Evolutionary conservation across 1,140 invertebrate species (phyloP).

Genomic region (Psilanteris sp.): DNA sequence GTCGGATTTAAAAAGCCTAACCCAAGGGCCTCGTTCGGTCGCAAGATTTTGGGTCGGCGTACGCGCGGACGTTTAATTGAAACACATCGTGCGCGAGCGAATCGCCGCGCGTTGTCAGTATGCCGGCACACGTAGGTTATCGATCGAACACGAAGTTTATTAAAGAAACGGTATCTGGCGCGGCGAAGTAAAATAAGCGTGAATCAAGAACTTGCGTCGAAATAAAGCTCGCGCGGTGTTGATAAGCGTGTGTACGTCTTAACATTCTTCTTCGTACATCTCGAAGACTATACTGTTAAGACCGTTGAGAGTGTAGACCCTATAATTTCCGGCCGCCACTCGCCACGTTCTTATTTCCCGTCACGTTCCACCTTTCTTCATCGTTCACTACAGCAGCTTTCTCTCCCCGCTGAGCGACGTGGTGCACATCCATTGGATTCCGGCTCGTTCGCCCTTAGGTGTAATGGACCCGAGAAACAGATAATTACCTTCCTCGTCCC

Average conservation of each 20-base stretch:
- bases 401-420: slow-evolving; percentile 45
- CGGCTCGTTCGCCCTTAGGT: slow-evolving; percentile 65
- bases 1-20: slow-evolving; percentile 19
- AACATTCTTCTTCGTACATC: slow-evolving; percentile 44
- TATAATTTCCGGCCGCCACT: slow-evolving; percentile 77
- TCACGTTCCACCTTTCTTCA: slow-evolving; percentile 71
- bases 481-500: slow-evolving; percentile 72
- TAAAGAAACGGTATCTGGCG: slow-evolving; percentile 37
- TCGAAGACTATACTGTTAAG: slow-evolving; percentile 54
- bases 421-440: slow-evolving; percentile 51
- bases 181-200: slow-evolving; percentile 37
- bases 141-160: slow-evolving; percentile 43
- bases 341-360: slow-evolving; percentile 77
- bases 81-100: not conserved
- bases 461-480: slow-evolving; percentile 75
- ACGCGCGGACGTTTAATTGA: slow-evolving; percentile 30
- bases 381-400: slow-evolving; percentile 58
- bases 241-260: slow-evolving; percentile 52
- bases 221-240: slow-evolving; percentile 30
- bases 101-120: slow-evolving; percentile 20
- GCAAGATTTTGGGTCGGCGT: slow-evolving; percentile 6
- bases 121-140: slow-evolving; percentile 46
- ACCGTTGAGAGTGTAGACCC: slow-evolving; percentile 62
- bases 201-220: slow-evolving; percentile 36
- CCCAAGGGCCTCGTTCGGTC: not conserved